Evolutionary conservation across 2,113 vertebrate genomes (phyloP), one percentile per base, ranked within the genome.

Genomic region (Periophthalmus modestus): DNA sequence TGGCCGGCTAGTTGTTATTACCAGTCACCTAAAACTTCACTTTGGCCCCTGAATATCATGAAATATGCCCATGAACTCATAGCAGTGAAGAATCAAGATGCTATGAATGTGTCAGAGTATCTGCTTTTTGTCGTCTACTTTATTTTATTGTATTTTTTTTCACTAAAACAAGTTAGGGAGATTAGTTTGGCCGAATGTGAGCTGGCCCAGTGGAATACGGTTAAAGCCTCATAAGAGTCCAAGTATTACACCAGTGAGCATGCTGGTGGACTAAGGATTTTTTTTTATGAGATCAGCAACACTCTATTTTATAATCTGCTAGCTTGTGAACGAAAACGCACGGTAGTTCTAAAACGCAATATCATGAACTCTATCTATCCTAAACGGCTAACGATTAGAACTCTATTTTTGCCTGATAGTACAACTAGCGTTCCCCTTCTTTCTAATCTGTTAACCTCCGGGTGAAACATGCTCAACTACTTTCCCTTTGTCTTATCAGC

Each of bases 401-500:
- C 54, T 59, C 43, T 18, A 34, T 61, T 24, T 85, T 65, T 76
- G 66, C 82, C 66, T 78, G 78, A 78, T 68, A 0, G 71, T 74
- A 16, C 59, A 36, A 9, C 59, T 33, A 36, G 1, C 2, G 3
- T 43, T 9, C 24, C 33, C n/a, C n/a, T n/a, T 65, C 72, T 72
- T 62, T 33, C 39, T 62, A 24, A 68, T 77, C 75, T 48, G 68
- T 69, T 74, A 80, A 85, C 79, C 84, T 66, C 11, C 0, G 73
- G 84, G 75, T 57, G 78, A 79, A 73, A 75, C 75, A 75, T 48
- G 52, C 19, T 47, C 74, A 82, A 83, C 68, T 61, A 67, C 47
- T 84, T 89, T 28, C 76, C 59, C 68, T 62, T 57, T 12, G 69
- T 83, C 82, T 82, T 79, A 80, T 88, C 84, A 71, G 74, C 73